Evolutionary conservation across 2,888 invertebrate species (phyloP).

Genomic region (Caenorhabditis doughertyi): DNA sequence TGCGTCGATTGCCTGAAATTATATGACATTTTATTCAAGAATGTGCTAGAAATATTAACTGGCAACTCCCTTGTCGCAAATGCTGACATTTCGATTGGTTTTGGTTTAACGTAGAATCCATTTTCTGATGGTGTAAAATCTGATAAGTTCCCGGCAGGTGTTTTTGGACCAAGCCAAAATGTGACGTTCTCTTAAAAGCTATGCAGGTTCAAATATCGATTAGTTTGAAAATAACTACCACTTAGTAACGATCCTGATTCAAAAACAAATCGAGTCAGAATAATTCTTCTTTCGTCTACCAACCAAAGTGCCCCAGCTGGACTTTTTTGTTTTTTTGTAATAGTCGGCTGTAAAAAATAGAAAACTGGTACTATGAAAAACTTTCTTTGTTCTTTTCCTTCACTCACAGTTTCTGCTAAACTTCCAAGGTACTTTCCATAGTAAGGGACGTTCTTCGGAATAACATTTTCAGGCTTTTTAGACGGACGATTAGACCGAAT

Average conservation of each 20-base stretch:
- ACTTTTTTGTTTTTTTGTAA: conserved; percentile 64
- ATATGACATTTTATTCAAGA: background rate
- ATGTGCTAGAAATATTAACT: conserved; percentile 37
- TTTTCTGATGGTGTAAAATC: conserved; percentile 81
- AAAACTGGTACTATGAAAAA: background rate
- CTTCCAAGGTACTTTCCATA: conserved; percentile 81
- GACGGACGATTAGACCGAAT: conserved; percentile 79
- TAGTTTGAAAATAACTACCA: conserved; percentile 57
- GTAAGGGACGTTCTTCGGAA: conserved; percentile 79
- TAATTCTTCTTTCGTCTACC: conserved; percentile 77
- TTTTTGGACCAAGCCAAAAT: conserved; percentile 82
- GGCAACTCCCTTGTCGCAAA: conserved; percentile 72
- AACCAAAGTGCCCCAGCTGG: conserved; percentile 80
- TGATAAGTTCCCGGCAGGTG: conserved; percentile 68
- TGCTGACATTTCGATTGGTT: conserved; percentile 74
- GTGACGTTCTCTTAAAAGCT: conserved; percentile 80
- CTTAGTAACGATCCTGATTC: conserved; percentile 75
- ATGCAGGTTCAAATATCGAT: background rate
- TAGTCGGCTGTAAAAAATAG: conserved; percentile 39
- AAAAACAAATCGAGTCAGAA: conserved; percentile 82
- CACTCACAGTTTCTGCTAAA: conserved; percentile 74
- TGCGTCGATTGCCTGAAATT: conserved; percentile 67
- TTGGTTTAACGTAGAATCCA: conserved; percentile 80
- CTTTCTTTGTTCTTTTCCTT: background rate
- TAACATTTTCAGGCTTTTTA: conserved; percentile 56